phyloP scores from a whole-genome alignment of 2,797 vertebrate genomes.

The Arctocebus calabarensis region DNA sequence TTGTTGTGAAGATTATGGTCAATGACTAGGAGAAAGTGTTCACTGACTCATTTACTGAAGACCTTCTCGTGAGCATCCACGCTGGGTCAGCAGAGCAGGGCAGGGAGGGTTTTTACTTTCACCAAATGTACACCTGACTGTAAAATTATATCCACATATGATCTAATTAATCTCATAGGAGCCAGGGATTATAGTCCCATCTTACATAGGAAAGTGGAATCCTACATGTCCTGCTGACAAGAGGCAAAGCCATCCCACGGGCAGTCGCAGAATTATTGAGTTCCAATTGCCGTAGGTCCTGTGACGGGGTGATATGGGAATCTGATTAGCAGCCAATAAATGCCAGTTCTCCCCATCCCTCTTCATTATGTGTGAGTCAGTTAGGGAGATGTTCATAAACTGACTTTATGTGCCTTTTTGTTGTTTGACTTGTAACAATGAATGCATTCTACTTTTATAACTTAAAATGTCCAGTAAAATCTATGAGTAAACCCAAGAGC shows the following conservation, averaged over 20 bases:
- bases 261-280: neutral
- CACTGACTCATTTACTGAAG: neutral
- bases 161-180: neutral
- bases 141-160: neutral
- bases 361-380: neutral
- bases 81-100: neutral
- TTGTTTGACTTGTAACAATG: constrained; percentile 23
- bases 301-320: fast-evolving
- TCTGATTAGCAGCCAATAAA: neutral
- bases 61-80: neutral
- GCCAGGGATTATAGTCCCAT: neutral
- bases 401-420: neutral
- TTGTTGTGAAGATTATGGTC: neutral
- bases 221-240: fast-evolving
- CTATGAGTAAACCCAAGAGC: neutral
- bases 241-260: fast-evolving
- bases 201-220: neutral
- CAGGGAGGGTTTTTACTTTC: neutral
- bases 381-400: constrained; percentile 5
- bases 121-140: fast-evolving
- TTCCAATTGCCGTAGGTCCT: neutral
- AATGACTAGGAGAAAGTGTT: neutral
- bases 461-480: constrained; percentile 49
- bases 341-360: neutral
- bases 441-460: constrained; percentile 6